Percentiles rank a stretch among this genome's conserved stretches.
Evolutionary conservation across 2,888 invertebrate genomes (phyloP).

Genomic region (Thysanoteuthis rhombus): DNA sequence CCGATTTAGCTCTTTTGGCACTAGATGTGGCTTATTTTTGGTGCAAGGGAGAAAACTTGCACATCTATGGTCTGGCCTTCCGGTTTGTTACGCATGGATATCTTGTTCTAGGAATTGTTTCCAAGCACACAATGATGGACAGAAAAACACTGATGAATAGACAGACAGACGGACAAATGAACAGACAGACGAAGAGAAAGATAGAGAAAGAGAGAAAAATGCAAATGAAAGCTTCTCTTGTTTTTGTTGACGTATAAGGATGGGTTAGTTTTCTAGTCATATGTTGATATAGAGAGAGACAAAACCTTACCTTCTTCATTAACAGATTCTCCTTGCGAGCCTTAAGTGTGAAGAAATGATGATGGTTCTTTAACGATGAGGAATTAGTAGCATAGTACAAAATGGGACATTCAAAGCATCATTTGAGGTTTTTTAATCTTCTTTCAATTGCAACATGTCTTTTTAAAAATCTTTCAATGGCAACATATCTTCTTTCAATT

Average conservation of each 20-base stretch:
- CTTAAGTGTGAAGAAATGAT: constrained; percentile 46
- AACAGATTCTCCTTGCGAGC: constrained; percentile 53
- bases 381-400: not conserved
- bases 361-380: constrained; percentile 16
- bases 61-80: too few relatives aligned
- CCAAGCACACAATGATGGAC: not conserved
- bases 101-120: not conserved
- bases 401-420: not conserved
- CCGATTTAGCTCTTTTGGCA: too few relatives aligned
- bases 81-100: not conserved
- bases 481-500: too few relatives aligned
- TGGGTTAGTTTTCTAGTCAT: constrained; percentile 17
- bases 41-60: too few relatives aligned
- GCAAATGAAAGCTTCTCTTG: constrained; percentile 30
- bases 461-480: too few relatives aligned
- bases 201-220: not conserved
- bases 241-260: constrained; percentile 30
- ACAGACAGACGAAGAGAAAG: not conserved
- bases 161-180: not conserved
- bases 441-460: too few relatives aligned
- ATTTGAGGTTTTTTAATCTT: not conserved
- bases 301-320: constrained; percentile 58
- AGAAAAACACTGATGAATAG: not conserved
- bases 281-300: constrained; percentile 22
- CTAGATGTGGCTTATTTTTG: too few relatives aligned